Evolutionary conservation across 2,888 invertebrate genomes (phyloP), one percentile per base, ranked within the genome.

Genomic region (Agrochola lota): DNA sequence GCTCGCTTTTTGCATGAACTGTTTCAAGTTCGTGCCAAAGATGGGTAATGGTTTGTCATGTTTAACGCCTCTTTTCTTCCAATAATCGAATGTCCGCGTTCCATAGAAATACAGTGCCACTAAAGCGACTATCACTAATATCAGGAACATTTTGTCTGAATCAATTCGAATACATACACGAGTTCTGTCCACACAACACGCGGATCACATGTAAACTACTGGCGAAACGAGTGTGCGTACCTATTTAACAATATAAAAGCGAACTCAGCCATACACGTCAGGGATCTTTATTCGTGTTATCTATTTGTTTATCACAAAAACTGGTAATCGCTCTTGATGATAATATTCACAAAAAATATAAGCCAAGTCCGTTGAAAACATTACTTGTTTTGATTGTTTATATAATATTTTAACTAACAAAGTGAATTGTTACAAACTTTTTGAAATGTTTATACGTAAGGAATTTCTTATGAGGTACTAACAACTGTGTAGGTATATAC

Each of bases 21-120:
- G 94, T 68, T 89, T 92, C 0, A 92, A 83, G 81, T 95, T 94
- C 49, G 91, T 95, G 15, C 96, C 96, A 15, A 96, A 66, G 52
- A 92, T 93, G 3, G 94, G 94, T 72, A 93, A 26, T 3, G 96
- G 94, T 43, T 90, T 87, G 55, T 94, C 95, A 93, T 95, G 92
- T 92, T 95, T 94, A 1, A 96, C 74, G 49, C 95, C 94, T 85
- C 87, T 93, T 71, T 92, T 93, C 78, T 92, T 93, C 96, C 96
- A 96, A 82, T 96, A 96, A 82, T 90, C 85, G 74, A 93, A 95
- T 30, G 91, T 94, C 73, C 92, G 87, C 23, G 91, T 90, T 74
- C 95, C 93, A 85, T 94, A 94, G 57, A 90, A 92, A 84, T 95
- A 95, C 0, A 94, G 77, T 7, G 87, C 43, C 71, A 90, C 80